Percentiles rank a stretch among this genome's conserved stretches.
Evolutionary conservation across 2,888 invertebrate genomes (phyloP).

Genomic region (Raillietiella orientalis): DNA sequence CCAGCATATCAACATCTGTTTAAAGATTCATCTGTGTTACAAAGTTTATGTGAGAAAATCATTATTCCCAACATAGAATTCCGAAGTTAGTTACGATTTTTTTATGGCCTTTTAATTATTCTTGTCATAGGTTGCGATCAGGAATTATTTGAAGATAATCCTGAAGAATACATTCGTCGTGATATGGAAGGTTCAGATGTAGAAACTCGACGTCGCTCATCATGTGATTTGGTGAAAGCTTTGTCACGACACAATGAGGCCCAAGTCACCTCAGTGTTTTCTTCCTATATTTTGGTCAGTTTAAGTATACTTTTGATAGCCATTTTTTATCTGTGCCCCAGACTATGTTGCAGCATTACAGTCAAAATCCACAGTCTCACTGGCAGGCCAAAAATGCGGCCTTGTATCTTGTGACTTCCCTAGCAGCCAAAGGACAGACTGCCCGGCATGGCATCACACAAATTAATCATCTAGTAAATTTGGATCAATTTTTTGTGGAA

Average conservation of each 20-base stretch:
- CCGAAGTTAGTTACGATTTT: slow-evolving; percentile 23
- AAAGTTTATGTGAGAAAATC: slow-evolving; percentile 86
- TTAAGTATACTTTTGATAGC: slow-evolving; percentile 4
- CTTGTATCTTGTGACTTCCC: slow-evolving; percentile 74
- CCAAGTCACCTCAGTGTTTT: slow-evolving; percentile 56
- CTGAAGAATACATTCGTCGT: slow-evolving; percentile 78
- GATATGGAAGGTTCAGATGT: slow-evolving; percentile 97
- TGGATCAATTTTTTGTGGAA: slow-evolving; percentile 54
- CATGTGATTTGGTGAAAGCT: slow-evolving; percentile 82
- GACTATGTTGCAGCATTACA: slow-evolving; percentile 44
- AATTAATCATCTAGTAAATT: slow-evolving; percentile 56
- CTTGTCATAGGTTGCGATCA: slow-evolving; percentile 38
- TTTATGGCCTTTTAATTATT: neutral
- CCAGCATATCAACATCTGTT: slow-evolving; percentile 58
- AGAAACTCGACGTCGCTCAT: slow-evolving; percentile 76
- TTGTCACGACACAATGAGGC: slow-evolving; percentile 58
- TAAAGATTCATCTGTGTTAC: slow-evolving; percentile 50
- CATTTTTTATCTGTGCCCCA: slow-evolving; percentile 9
- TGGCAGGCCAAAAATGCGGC: slow-evolving; percentile 93
- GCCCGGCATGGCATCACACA: slow-evolving; percentile 68
- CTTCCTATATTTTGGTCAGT: slow-evolving; percentile 44
- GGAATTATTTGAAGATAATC: slow-evolving; percentile 89
- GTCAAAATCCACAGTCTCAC: slow-evolving; percentile 31
- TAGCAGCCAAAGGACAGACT: slow-evolving; percentile 63
- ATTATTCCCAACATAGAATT: slow-evolving; percentile 95